Base-by-base conservation (phyloP, 2,888 invertebrate genomes). In the Proisotoma minuta region DNA sequence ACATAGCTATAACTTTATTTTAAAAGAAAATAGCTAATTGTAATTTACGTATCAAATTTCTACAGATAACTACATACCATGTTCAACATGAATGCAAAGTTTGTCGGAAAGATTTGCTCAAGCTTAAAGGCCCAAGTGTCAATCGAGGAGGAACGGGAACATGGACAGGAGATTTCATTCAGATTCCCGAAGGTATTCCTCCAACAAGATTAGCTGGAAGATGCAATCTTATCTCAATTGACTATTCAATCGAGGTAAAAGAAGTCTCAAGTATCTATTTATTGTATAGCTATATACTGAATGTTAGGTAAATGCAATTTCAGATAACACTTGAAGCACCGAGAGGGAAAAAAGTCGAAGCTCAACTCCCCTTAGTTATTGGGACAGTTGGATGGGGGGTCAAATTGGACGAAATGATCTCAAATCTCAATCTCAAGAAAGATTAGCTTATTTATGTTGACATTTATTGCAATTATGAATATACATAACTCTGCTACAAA, bases 291-390 rank as follows among this genome's bases (percentile, higher is more conserved):
- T n/a, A 34, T 15, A 34, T 15, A 34, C 15, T 34, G 15, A 34
- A 34, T 34, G 8, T 34, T 34, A 15, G n/a, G n/a, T n/a, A n/a
- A 24, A 40, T 56, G 23, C 8, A 15, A 26, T 47, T 43, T 26
- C 22, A 66, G 66, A 63, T 66, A 54, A 63, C 60, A 52, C 23
- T 66, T 23, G 62, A 63, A 50, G 51, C 57, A 22, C 63, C 57
- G 23, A 28, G 63, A n/a, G 59, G 53, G 27, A 47, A 53, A 10
- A 57, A 59, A 40, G 34, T 66, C 4, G 26, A 24, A 22, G 63
- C 66, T 43, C 58, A 66, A 63, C 60, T 66, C 18, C 66, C 66
- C 8, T 53, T 66, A 3, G 50, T 63, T 12, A 53, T 66, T 26
- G 66, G 66, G 20, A 66, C 66, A 4, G 56, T 66, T 26, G 60